Evolutionary conservation across 2,888 invertebrate species (phyloP).

Genomic region (Nematopogon swammerdamellus): DNA sequence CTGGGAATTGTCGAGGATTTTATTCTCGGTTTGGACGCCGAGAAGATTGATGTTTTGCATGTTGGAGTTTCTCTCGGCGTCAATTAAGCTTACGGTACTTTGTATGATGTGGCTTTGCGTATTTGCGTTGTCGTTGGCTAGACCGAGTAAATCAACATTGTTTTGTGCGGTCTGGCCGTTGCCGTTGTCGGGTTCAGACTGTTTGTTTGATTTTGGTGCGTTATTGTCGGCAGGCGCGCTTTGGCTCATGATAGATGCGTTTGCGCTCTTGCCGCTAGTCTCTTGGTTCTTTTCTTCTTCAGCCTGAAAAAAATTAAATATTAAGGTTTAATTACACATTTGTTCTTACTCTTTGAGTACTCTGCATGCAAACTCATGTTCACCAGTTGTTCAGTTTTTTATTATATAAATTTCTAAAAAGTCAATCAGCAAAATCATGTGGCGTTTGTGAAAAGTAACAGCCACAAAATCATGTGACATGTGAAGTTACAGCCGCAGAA

Average conservation of each 20-base stretch:
- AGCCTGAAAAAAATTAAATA: constrained; percentile 23
- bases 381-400: too few species aligned
- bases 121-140: background rate
- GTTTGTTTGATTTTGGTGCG: background rate
- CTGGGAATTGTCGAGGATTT: background rate
- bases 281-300: constrained; percentile 43
- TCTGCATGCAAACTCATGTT: too few species aligned
- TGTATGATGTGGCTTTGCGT: background rate
- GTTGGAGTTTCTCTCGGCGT: background rate
- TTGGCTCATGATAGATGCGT: background rate
- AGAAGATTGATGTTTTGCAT: too few species aligned
- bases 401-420: too few species aligned
- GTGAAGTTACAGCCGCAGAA: too few species aligned
- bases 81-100: background rate
- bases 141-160: background rate
- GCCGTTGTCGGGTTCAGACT: background rate
- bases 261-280: constrained; percentile 17
- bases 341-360: too few species aligned
- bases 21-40: too few species aligned
- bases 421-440: too few species aligned
- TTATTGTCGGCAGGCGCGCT: background rate
- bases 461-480: too few species aligned
- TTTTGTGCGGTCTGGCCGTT: background rate
- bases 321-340: too few species aligned
- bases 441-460: too few species aligned